Evolutionary conservation across 2,113 vertebrate genomes (phyloP).

Genomic region (Anguilla rostrata): DNA sequence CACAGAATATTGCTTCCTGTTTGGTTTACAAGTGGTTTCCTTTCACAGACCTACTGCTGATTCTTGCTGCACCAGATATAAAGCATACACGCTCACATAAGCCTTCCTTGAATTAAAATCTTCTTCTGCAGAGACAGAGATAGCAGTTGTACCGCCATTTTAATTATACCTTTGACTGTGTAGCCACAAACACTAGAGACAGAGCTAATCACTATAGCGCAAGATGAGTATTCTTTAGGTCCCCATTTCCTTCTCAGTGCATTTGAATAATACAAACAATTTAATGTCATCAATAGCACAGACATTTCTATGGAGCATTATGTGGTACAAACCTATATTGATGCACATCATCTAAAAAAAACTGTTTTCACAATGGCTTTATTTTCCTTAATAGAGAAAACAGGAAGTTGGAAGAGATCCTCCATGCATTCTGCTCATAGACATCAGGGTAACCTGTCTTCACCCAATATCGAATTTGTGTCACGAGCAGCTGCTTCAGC

Average conservation of each 20-base stretch:
- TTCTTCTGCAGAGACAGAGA: not conserved
- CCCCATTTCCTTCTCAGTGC: no score
- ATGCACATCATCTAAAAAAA: constrained; percentile 15
- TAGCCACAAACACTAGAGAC: not conserved
- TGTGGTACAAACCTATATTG: constrained; percentile 1
- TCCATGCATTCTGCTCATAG: not conserved
- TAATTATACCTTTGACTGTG: not conserved
- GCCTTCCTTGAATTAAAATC: no score
- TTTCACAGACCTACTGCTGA: not conserved
- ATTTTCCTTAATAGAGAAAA: constrained; percentile 15
- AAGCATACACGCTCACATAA: not conserved
- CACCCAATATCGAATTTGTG: constrained; percentile 31
- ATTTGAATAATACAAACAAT: not conserved
- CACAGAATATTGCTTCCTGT: not conserved
- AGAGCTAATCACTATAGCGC: not conserved
- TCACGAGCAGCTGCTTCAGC: constrained; percentile 25
- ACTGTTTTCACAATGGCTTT: not conserved
- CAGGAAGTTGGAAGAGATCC: not conserved
- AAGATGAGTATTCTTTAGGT: not conserved
- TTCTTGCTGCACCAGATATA: not conserved
- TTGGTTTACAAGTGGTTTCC: not conserved
- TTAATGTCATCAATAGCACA: not conserved
- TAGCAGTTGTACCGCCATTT: not conserved
- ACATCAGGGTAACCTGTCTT: not conserved
- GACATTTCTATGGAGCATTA: not conserved